Evolutionary conservation across 2,888 invertebrate species (phyloP).

Genomic region (Emmelina monodactyla): DNA sequence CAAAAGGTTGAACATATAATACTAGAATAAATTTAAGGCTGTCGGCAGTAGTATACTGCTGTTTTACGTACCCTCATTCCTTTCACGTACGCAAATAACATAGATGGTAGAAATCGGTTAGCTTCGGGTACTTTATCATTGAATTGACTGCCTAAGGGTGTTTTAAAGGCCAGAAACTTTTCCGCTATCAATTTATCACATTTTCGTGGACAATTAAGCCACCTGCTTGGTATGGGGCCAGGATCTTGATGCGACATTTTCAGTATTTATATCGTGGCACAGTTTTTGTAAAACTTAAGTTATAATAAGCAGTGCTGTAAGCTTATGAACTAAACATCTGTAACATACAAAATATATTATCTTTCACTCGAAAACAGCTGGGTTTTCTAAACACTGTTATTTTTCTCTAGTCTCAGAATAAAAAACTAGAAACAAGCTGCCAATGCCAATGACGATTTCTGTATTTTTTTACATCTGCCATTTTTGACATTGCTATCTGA

Average conservation of each 20-base stretch:
- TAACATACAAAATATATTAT: too few species aligned
- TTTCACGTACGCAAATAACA: slow-evolving; percentile 84
- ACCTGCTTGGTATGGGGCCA: slow-evolving; percentile 82
- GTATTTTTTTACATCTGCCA: too few species aligned
- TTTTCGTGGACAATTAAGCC: slow-evolving; percentile 89
- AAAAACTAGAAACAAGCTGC: too few species aligned
- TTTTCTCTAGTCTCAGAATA: too few species aligned
- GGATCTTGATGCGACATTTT: slow-evolving; percentile 50
- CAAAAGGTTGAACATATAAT: not conserved
- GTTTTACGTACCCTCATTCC: slow-evolving; percentile 70
- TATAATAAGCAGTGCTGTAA: too few species aligned
- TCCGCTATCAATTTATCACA: slow-evolving; percentile 74
- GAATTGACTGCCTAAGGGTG: slow-evolving; percentile 85
- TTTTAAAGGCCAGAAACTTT: slow-evolving; percentile 94
- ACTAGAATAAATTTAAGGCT: not conserved
- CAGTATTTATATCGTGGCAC: too few species aligned
- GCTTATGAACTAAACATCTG: too few species aligned
- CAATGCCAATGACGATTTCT: too few species aligned
- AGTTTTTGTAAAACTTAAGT: too few species aligned
- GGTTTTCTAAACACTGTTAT: too few species aligned
- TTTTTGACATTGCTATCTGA: too few species aligned
- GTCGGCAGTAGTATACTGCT: not conserved
- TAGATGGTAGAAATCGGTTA: slow-evolving; percentile 84
- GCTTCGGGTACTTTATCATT: slow-evolving; percentile 85
- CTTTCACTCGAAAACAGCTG: too few species aligned